Base-by-base conservation (phyloP, 2,888 invertebrate genomes). In the Masnerella sp. region DNA sequence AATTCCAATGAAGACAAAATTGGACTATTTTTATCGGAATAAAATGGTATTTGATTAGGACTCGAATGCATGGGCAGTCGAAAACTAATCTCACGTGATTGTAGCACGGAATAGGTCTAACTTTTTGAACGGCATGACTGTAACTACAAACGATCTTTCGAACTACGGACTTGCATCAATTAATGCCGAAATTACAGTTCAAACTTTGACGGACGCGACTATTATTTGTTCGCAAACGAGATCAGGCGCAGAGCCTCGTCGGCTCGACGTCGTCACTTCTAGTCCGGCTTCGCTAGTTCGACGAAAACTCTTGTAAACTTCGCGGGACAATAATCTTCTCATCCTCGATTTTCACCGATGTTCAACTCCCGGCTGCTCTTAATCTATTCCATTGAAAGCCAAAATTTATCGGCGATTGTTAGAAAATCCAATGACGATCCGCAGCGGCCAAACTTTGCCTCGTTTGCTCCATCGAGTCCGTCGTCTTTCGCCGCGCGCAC, bases 111-210 rank as follows among this genome's bases (percentile, higher is more conserved):
- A 45, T 28, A 20, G 56, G 56, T 47, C 43, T 30, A 61, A 67
- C 49, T 69, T 65, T 62, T 64, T 59, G 54, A 67, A 56, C 42
- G 43, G 38, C 58, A 38, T 20, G 17, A 36, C 45, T 56, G 58
- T 32, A 74, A 69, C 65, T 65, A 56, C 58, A 43, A 56, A 68
- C 69, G 65, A 75, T 75, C 75, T 75, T 73, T 70, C 70, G 62
- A 70, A 74, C 79, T 78, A 75, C 77, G 75, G 80, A 79, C 81
- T 83, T 80, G 80, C 82, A 81, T 84, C 82, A 82, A 85, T 83
- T 84, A 84, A 81, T 78, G 80, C 80, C 74, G 78, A 82, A 83
- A 83, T 82, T 83, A 80, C 77, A 78, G 74, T 77, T 76, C 71
- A 77, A 81, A 80, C 81, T 83, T 84, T 81, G 80, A 79, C 80